Evolutionary conservation across 2,113 vertebrate species (phyloP).

Genomic region (Chaetorhynchus papuensis): DNA sequence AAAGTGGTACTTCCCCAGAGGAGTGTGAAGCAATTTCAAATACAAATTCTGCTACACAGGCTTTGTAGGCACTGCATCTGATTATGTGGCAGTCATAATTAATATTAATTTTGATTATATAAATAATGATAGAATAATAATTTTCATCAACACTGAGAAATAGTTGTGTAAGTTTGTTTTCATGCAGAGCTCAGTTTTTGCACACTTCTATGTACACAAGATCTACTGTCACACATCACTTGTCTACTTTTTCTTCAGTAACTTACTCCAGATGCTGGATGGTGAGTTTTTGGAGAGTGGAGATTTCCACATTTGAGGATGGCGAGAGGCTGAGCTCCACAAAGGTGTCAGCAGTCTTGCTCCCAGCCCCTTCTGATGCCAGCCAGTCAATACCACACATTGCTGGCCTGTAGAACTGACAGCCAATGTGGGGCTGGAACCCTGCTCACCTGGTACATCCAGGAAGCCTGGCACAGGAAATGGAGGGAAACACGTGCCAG

Average conservation of each 20-base stretch:
- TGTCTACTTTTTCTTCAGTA: not conserved
- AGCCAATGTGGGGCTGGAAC: not conserved
- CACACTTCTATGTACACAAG: not conserved
- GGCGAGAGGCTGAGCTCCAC: not conserved
- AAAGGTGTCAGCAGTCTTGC: not conserved
- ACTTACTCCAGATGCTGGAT: not conserved
- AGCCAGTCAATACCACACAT: not conserved
- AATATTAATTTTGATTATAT: not conserved
- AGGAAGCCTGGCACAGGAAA: not conserved
- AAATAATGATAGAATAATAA: not conserved
- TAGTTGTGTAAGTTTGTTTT: not conserved
- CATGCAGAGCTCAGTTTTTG: not conserved
- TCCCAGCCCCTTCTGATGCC: not conserved
- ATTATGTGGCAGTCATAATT: not conserved
- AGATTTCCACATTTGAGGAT: not conserved
- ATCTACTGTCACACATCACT: not conserved
- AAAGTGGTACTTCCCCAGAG: not conserved
- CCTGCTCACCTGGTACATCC: not conserved
- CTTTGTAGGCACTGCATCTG: not conserved
- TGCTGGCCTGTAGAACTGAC: not conserved
- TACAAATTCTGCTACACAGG: not conserved
- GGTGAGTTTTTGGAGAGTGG: not conserved
- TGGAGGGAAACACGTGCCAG: fast-evolving
- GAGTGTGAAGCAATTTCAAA: not conserved
- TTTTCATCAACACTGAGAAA: not conserved